A percentile compares a stretch with the other conserved stretches of the same genome.
Evolutionary conservation across 2,888 invertebrate genomes (phyloP).

Genomic region (Tetheella fluctuosa): DNA sequence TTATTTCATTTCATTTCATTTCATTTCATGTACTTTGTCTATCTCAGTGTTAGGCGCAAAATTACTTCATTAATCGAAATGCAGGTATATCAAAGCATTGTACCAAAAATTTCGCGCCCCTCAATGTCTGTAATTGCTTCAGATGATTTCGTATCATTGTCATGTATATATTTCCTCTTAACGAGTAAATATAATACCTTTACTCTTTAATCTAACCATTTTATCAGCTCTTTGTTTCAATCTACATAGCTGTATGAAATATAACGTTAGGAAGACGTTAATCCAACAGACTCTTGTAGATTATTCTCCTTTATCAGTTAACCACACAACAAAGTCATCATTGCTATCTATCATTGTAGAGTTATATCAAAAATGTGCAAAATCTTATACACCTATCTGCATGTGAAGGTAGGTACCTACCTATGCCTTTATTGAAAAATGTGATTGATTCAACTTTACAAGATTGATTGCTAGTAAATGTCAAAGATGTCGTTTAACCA

Average conservation of each 20-base stretch:
- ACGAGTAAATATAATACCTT: neutral
- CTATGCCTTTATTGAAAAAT: too few species aligned
- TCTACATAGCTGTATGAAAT: neutral
- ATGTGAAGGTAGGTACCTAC: neutral
- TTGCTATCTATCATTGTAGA: neutral
- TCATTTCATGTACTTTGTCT: too few species aligned
- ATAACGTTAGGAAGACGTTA: neutral
- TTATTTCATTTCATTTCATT: too few species aligned
- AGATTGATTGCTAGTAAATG: too few species aligned
- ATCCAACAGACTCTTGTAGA: neutral
- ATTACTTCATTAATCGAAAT: too few species aligned
- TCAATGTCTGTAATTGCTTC: too few species aligned
- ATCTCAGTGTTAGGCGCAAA: too few species aligned
- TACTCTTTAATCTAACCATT: neutral
- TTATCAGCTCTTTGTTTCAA: neutral
- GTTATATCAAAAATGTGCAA: neutral
- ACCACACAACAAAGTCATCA: neutral
- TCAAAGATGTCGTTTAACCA: too few species aligned
- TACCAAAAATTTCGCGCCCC: too few species aligned
- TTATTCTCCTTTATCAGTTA: neutral
- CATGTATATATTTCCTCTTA: neutral
- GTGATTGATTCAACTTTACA: too few species aligned
- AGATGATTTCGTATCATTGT: too few species aligned
- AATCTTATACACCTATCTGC: neutral
- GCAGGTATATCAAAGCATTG: too few species aligned